Base-by-base conservation (phyloP, 2,888 invertebrate genomes). In the Philopedon plagiatum region DNA sequence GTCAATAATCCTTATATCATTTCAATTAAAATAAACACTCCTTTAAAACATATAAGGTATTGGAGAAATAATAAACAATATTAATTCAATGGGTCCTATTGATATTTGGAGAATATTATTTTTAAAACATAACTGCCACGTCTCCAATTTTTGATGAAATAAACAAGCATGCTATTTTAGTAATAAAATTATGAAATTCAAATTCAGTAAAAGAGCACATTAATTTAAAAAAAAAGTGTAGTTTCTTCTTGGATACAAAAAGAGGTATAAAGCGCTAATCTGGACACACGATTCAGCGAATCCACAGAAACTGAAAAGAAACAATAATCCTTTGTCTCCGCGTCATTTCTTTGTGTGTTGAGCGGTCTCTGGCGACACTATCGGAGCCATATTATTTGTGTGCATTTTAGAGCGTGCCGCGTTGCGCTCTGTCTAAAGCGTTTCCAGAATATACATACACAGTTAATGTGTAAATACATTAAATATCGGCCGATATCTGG, bases 401-500 rank as follows among this genome's bases (percentile, higher is more conserved):
- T 63, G 69, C 57, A 63, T 63, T 70, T 70, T 70, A 63, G 69
- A 70, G 63, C 63, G 39, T 51, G 61, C 26, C n/a, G n/a, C 26
- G 15, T 29, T 7, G 51, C 51, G 51, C 23, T 44, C n/a, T 61
- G 68, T 61, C 62, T 68, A 56, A 41, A 61, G 56, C 34, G 61
- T n/a, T 19, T 68, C 68, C 68, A 68, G 68, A 68, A 62, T 56
- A 65, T 41, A 71, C 71, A 61, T 73, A 65, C 51, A 71, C 71
- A 61, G 68, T 73, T 68, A 73, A 73, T 68, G 72, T 73, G 69
- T 70, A 69, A 69, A 69, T 69, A 68, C 68, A 68, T 73, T 73
- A 73, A 73, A 73, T 73, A 73, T 73, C 72, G 72, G 68, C 72
- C 72, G 72, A 73, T 73, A 73, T 73, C 72, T 73, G 63, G 68